Evolutionary conservation across 2,113 vertebrate genomes (phyloP).

Genomic region (Trogon surrucura): DNA sequence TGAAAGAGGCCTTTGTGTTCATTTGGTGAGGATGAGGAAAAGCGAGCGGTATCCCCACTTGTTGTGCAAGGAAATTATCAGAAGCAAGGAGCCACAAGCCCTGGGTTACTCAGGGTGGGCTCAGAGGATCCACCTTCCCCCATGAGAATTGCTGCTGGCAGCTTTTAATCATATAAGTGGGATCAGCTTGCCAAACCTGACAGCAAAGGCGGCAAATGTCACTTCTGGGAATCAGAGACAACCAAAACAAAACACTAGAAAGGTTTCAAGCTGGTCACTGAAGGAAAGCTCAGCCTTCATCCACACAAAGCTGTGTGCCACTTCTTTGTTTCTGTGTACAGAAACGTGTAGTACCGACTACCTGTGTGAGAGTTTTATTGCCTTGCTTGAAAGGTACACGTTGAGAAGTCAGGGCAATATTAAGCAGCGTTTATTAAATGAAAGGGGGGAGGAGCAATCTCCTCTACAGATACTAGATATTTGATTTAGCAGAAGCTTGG

Average conservation of each 20-base stretch:
- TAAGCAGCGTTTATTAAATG: background rate
- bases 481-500: background rate
- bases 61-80: background rate
- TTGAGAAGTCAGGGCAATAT: background rate
- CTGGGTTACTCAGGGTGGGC: background rate
- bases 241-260: background rate
- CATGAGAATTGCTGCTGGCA: background rate
- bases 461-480: background rate
- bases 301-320: rapidly evolving
- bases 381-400: background rate
- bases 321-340: background rate
- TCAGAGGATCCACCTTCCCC: background rate
- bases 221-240: background rate
- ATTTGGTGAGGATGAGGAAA: background rate
- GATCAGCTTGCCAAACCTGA: background rate
- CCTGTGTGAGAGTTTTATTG: background rate
- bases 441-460: background rate
- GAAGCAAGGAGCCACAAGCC: background rate
- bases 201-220: background rate
- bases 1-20: rapidly evolving
- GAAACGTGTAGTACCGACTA: background rate
- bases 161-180: background rate
- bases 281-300: background rate
- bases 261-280: background rate
- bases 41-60: background rate